Evolutionary conservation across 2,113 vertebrate genomes (phyloP), one percentile per base, ranked within the genome.

Genomic region (Prunella fulvescens): DNA sequence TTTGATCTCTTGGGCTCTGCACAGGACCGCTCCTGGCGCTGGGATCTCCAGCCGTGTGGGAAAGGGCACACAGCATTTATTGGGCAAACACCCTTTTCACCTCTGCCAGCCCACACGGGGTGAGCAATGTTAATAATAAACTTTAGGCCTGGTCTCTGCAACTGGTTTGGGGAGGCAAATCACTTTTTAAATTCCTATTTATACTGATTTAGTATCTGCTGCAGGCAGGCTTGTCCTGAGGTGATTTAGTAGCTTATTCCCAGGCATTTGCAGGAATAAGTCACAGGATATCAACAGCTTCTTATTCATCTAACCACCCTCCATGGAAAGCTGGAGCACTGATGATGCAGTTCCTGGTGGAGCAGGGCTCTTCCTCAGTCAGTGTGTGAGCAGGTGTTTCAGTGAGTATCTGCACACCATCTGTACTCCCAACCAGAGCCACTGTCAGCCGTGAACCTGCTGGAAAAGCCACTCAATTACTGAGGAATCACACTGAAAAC

Each of bases 1-100:
- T 96, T 96, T 95, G 96, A 92, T 96, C 93, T 80, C 85, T 57
- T 12, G 82, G 88, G 88, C 77, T 92, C 48, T 2, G 4, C 77
- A 33, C 84, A 33, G 87, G 47, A 57, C 45, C 2, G 1, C 29
- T 69, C 51, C 67, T 60, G 84, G 74, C 28, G 0, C 51, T 15
- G 80, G 64, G 70, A 54, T 84, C 58, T 71, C 57, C 71, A 81
- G 91, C 26, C 6, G 29, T 4, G 51, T 61, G 91, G 87, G 19
- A 85, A 84, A 95, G 93, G 95, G 90, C 87, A 91, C 48, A 6
- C 3, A 3, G 71, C 50, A 51, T 90, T 92, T 60, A 28, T 44
- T 12, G 14, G 35, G 76, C 80, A 91, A 96, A 90, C 74, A 17
- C 84, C 87, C 69, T 54, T 60, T 24, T 29, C 10, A 56, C 35